Base-by-base conservation (phyloP, 64 coral and sea anemone genomes). In the Dendrophyllia cribrosa region DNA sequence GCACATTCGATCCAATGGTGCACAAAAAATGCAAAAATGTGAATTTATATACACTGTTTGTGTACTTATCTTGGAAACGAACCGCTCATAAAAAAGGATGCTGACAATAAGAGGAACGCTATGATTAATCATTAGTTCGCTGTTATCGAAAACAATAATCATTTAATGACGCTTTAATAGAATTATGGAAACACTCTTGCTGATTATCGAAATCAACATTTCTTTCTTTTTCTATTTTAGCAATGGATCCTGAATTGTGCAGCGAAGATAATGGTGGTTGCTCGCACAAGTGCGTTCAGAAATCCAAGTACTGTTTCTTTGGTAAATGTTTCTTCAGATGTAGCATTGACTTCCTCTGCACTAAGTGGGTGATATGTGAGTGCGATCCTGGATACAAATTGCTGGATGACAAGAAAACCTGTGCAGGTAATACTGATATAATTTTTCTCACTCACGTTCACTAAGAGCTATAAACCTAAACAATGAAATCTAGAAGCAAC, bases 261-360 rank as follows among this genome's bases (percentile, higher is more conserved):
- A 79, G 58, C 9, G 85, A 88, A 5, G 26, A 83, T 62, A 95
- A 95, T 15, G 94, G 83, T 46, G 62, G 63, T 4, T 95, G 94
- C 23, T 59, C 83, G 9, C 94, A 95, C 66, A 73, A 56, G 21
- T 95, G 94, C 66, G 60, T 34, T 22, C 73, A 91, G 9, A 20
- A 73, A 15, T 91, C 89, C 4, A 82, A 83, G 58, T 92, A 87
- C 5, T 95, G 94, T 60, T 51, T 92, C 6, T 51, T 91, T 16
- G 94, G 94, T 0, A 88, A 92, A 51, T 95, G 94, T 8, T 69
- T 80, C 66, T 60, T 95, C 13, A 79, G 64, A n/a, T 95, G 94
- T 60, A 12, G 16, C 20, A 74, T 87, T n/a, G 85, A 95, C 82
- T 78, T 69, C 56, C 51, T 95, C 48, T 95, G 94, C 17, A 95